Percentiles rank a stretch among this genome's conserved stretches.
phyloP scores from a whole-genome alignment of 2,888 invertebrate species.

The Orthonychiurus folsomi region DNA sequence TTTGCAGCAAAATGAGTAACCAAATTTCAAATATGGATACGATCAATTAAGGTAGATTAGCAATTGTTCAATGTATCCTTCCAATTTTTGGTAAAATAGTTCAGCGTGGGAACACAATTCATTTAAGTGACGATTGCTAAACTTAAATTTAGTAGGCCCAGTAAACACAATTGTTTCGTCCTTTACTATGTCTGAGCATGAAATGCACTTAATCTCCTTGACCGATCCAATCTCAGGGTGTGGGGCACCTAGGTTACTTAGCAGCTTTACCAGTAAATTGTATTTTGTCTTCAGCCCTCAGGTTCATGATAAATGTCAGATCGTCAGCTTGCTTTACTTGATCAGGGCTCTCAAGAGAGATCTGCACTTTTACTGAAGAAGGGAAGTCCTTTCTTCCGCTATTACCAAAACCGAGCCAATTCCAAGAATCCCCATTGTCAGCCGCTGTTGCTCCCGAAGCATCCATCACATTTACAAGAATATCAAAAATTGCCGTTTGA shows the following conservation, averaged over 20 bases:
- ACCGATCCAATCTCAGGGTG: conserved; percentile 29
- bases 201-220: background rate
- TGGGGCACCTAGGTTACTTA: conserved; percentile 25
- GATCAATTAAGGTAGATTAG: background rate
- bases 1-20: background rate
- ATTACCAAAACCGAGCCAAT: background rate
- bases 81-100: background rate
- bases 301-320: conserved; percentile 27
- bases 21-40: background rate
- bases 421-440: background rate
- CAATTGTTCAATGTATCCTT: background rate
- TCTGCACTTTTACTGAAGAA: conserved; percentile 23
- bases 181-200: background rate
- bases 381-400: conserved; percentile 12
- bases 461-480: conserved; percentile 14
- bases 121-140: conserved; percentile 1
- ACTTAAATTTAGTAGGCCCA: background rate
- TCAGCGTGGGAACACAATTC: background rate
- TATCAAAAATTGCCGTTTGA: conserved; percentile 14
- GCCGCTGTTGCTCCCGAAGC: background rate
- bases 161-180: background rate
- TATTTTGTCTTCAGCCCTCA: conserved; percentile 32
- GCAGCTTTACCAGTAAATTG: conserved; percentile 31
- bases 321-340: conserved; percentile 21
- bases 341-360: conserved; percentile 18